These are phyloP conservation scores for Thecocarcelia acutangulata DNA, from an alignment of 2,888 invertebrate species.

Conservation along the genomic window DNA sequence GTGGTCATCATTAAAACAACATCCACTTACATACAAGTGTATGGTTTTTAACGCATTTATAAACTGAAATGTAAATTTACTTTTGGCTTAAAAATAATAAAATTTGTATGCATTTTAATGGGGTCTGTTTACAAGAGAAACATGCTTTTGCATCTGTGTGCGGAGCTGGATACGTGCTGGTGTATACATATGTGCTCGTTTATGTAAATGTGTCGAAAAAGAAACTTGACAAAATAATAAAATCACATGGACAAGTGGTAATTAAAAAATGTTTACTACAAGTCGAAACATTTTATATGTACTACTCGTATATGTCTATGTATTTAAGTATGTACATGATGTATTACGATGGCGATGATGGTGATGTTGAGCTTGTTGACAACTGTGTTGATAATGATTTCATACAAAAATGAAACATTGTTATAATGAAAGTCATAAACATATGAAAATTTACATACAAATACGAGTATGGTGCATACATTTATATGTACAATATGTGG, in stretches of 20 bases:
- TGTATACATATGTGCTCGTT: not conserved
- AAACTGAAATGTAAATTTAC: constrained; percentile 45
- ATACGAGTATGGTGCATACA: too few species aligned
- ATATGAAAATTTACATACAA: constrained; percentile 8
- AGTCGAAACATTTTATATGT: constrained; percentile 54
- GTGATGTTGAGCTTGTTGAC: constrained; percentile 38
- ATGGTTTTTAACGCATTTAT: constrained; percentile 32
- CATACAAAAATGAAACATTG: constrained; percentile 20
- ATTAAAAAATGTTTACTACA: constrained; percentile 67
- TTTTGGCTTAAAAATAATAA: constrained; percentile 45
- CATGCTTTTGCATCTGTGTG: not conserved
- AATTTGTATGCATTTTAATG: constrained; percentile 43
- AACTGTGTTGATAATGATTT: constrained; percentile 25
- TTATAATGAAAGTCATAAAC: constrained; percentile 54
- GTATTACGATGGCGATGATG: constrained; percentile 19
- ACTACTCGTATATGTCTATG: too few species aligned
- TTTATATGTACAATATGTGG: not conserved
- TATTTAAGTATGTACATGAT: constrained; percentile 15
- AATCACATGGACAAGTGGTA: constrained; percentile 69
- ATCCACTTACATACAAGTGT: constrained; percentile 14
- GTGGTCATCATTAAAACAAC: constrained; percentile 23
- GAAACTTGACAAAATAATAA: constrained; percentile 67
- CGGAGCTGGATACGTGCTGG: not conserved
- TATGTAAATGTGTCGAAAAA: constrained; percentile 48
- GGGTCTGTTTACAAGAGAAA: not conserved